These are phyloP conservation scores for Polyploca ridens DNA, from an alignment of 2,888 invertebrate species.

Conservation along the genomic window DNA sequence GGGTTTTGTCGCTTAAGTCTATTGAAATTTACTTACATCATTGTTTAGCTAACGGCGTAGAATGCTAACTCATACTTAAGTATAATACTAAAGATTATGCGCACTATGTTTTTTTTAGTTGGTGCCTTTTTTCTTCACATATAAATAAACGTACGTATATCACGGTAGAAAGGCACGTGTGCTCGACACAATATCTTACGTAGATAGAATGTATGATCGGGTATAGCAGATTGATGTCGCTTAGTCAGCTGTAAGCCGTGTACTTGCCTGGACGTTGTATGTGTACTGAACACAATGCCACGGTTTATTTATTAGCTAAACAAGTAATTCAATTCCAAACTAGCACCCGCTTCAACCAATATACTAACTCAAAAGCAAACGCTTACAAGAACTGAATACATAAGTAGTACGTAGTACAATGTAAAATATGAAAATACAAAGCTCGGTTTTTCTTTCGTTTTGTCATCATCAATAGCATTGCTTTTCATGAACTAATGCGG, in stretches of 20 bases:
- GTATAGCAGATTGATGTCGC: slow-evolving; percentile 46
- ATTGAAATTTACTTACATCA: not conserved
- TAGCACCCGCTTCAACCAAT: not conserved
- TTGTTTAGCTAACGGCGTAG: not conserved
- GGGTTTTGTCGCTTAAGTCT: no score
- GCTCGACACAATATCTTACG: not conserved
- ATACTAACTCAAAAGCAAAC: not conserved
- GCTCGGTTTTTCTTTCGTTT: no score
- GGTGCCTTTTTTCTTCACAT: not conserved
- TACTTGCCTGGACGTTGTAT: not conserved
- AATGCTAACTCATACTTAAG: not conserved
- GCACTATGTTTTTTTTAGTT: not conserved
- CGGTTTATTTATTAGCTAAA: not conserved
- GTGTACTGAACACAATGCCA: not conserved
- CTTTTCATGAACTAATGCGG: no score
- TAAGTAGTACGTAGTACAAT: no score
- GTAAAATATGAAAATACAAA: not conserved
- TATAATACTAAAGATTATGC: not conserved
- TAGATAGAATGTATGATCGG: slow-evolving; percentile 38
- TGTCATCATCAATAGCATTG: no score
- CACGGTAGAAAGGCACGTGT: not conserved
- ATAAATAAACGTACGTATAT: not conserved
- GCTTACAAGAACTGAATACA: no score
- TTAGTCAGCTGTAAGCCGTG: slow-evolving; percentile 1
- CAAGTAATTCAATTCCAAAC: not conserved